Conservation (phyloP, 1,140 invertebrate genomes). For the Rhizoglyphus robini region DNA sequence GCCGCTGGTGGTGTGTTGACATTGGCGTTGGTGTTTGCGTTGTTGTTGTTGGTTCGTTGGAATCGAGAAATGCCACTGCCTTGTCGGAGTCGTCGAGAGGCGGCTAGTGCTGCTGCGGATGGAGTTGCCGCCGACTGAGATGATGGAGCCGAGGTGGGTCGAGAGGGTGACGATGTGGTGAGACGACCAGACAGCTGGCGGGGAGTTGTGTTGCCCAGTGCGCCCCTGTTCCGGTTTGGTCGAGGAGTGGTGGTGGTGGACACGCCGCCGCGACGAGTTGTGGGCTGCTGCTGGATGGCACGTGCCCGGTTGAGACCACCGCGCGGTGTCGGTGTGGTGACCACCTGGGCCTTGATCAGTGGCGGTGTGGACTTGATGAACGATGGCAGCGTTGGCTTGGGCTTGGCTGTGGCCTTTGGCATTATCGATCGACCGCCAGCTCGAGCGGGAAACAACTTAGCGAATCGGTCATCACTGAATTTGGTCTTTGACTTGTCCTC, state of each 20-base stretch:
- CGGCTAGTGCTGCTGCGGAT: background rate
- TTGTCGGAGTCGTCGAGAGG: background rate
- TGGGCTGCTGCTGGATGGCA: background rate
- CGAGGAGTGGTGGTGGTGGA: background rate
- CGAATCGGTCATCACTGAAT: slow-evolving; percentile 18
- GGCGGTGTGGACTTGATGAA: slow-evolving; percentile 17
- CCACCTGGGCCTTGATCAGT: background rate
- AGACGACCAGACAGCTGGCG: background rate
- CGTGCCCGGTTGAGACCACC: background rate
- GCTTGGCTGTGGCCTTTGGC: background rate
- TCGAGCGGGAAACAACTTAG: slow-evolving; percentile 1
- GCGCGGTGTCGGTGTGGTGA: background rate
- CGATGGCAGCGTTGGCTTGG: slow-evolving; percentile 16
- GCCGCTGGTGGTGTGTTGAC: too few species aligned
- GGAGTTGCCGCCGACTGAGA: background rate
- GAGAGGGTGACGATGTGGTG: background rate
- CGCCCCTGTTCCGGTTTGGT: background rate
- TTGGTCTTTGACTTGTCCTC: background rate
- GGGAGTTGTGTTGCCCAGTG: too few species aligned
- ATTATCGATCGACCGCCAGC: background rate
- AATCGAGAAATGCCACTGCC: background rate
- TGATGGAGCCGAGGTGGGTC: background rate
- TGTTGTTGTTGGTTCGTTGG: background rate
- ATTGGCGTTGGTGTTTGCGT: background rate
- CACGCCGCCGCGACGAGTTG: background rate